Evolutionary conservation across 1,140 invertebrate species (phyloP).

Genomic region (Drosophila hydei): DNA sequence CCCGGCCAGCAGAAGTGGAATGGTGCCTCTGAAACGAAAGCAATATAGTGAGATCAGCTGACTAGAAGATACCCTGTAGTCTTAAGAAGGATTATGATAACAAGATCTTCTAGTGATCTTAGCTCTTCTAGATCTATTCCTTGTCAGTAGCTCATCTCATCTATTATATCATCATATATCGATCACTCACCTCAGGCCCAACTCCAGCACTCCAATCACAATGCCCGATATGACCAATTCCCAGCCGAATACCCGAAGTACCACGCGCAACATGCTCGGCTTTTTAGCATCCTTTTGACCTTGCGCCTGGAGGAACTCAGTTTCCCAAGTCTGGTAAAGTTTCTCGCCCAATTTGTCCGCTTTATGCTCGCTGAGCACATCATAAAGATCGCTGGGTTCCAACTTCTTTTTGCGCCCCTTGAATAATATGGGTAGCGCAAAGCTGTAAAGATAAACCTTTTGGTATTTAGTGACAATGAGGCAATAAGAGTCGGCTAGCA

Average conservation of each 20-base stretch:
- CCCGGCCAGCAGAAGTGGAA: constrained; percentile 70
- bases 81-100: no score
- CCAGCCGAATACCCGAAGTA: constrained; percentile 65
- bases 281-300: constrained; percentile 29
- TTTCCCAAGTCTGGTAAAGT: constrained; percentile 58
- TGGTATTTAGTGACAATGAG: not conserved
- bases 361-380: constrained; percentile 85
- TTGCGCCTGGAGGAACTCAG: constrained; percentile 42
- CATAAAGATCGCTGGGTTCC: constrained; percentile 85
- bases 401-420: constrained; percentile 85
- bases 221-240: constrained; percentile 57
- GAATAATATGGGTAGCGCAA: constrained; percentile 84
- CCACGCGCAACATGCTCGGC: constrained; percentile 55
- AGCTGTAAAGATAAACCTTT: constrained; percentile 69
- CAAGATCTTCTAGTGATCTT: no score
- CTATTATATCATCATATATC: no score
- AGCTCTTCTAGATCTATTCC: no score
- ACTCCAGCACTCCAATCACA: constrained; percentile 42
- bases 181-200: constrained; percentile 58
- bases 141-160: no score
- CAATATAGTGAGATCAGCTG: not conserved
- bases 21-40: constrained; percentile 85
- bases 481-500: not conserved
- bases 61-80: not conserved
- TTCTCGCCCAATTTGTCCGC: constrained; percentile 75